A percentile compares a stretch with the other conserved stretches of the same genome.
phyloP scores from a whole-genome alignment of 2,888 invertebrate genomes.

The Drosophila buzzatii region DNA sequence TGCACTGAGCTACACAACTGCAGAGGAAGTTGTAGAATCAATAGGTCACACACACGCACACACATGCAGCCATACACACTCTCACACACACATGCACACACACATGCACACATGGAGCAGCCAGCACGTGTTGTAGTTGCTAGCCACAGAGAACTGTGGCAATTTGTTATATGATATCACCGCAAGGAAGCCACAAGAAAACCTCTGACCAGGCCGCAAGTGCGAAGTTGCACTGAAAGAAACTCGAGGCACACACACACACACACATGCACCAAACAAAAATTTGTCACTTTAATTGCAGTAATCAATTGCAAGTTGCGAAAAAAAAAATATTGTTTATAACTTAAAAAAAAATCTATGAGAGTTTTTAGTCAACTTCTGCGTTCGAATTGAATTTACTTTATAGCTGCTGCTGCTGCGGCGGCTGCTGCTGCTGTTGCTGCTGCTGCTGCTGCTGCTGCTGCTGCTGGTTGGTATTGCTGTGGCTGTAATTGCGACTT shows the following conservation, averaged over 20 bases:
- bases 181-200: constrained; percentile 75
- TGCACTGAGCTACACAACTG: constrained; percentile 35
- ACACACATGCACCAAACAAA: constrained; percentile 14
- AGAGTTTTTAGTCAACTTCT: constrained; percentile 9
- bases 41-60: constrained; percentile 64
- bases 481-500: constrained; percentile 50
- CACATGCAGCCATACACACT: constrained; percentile 22
- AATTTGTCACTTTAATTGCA: constrained; percentile 43
- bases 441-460: constrained; percentile 47
- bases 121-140: constrained; percentile 56
- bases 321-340: too few species aligned
- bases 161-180: constrained; percentile 74
- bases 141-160: constrained; percentile 28
- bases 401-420: constrained; percentile 48
- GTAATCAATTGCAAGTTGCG: constrained; percentile 24
- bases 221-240: constrained; percentile 29
- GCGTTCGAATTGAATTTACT: constrained; percentile 31
- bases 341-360: constrained; percentile 32
- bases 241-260: constrained; percentile 7
- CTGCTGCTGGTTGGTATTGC: constrained; percentile 19
- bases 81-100: background rate
- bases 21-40: constrained; percentile 72
- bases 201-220: constrained; percentile 31
- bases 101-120: constrained; percentile 9
- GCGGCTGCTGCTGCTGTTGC: constrained; percentile 16